phyloP scores from a whole-genome alignment of 2,888 invertebrate species.

The Cabera pusaria region DNA sequence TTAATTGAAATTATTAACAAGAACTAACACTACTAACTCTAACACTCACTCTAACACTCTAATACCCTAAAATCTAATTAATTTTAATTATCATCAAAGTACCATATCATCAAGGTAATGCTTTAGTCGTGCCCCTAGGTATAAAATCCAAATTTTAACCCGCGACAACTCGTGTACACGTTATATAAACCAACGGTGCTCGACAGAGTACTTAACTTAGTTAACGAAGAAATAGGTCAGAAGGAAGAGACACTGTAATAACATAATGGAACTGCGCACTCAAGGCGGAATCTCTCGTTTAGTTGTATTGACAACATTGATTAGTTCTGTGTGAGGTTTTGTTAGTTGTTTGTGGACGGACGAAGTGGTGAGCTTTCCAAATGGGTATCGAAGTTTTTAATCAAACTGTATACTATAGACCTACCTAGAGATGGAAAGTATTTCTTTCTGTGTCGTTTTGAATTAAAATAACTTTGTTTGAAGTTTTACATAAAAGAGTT shows the following conservation, averaged over 20 bases:
- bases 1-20: too few relatives aligned
- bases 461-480: too few relatives aligned
- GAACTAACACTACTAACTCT: too few relatives aligned
- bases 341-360: conserved; percentile 2
- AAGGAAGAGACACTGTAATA: conserved; percentile 25
- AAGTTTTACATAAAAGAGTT: too few relatives aligned
- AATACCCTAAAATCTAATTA: too few relatives aligned
- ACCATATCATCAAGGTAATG: too few relatives aligned
- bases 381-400: conserved; percentile 1
- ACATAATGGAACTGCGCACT: conserved; percentile 28
- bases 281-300: conserved; percentile 14
- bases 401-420: too few relatives aligned
- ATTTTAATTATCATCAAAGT: too few relatives aligned
- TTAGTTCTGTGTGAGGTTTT: conserved; percentile 13
- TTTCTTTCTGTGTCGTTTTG: too few relatives aligned
- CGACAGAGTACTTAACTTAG: conserved; percentile 19
- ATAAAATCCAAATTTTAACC: conserved; percentile 8
- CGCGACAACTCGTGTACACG: conserved; percentile 13
- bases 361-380: background rate
- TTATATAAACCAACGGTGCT: conserved; percentile 16
- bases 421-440: too few relatives aligned
- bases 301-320: conserved; percentile 31
- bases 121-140: background rate
- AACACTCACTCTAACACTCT: too few relatives aligned
- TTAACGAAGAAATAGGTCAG: conserved; percentile 26